Percentiles rank a stretch among this genome's conserved stretches.
Conservation (phyloP, 2,797 vertebrate species). For the Spinibarbus caldwelli region DNA sequence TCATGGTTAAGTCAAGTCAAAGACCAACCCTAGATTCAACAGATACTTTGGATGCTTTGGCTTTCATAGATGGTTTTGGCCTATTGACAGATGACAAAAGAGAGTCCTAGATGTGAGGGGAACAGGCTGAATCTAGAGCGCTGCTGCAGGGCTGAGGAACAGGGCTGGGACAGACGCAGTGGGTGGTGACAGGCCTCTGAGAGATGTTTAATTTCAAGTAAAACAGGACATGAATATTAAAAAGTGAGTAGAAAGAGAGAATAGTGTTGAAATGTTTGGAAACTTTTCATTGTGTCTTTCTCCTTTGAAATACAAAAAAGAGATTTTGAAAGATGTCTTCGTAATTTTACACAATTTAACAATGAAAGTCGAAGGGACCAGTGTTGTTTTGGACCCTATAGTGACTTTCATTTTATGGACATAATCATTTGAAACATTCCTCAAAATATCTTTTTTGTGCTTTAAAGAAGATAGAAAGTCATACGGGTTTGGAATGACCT, state of each 20-base stretch:
- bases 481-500: no score
- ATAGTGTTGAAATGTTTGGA: background rate
- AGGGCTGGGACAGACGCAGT: background rate
- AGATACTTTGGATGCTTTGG: background rate
- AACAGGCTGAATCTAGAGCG: background rate
- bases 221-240: background rate
- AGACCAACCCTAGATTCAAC: background rate
- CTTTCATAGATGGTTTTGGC: background rate
- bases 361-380: no score
- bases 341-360: no score
- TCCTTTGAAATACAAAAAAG: background rate
- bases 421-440: no score
- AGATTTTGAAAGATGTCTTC: background rate
- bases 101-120: background rate
- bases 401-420: no score
- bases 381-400: no score
- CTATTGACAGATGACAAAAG: background rate
- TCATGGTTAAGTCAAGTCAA: background rate
- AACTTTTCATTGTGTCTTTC: background rate
- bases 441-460: no score
- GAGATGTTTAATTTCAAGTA: background rate
- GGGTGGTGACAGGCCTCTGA: background rate
- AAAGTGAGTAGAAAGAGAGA: background rate
- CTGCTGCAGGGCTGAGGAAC: background rate
- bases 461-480: no score